Conservation (phyloP, 1,140 invertebrate genomes). For the Mylabris phalerata region DNA sequence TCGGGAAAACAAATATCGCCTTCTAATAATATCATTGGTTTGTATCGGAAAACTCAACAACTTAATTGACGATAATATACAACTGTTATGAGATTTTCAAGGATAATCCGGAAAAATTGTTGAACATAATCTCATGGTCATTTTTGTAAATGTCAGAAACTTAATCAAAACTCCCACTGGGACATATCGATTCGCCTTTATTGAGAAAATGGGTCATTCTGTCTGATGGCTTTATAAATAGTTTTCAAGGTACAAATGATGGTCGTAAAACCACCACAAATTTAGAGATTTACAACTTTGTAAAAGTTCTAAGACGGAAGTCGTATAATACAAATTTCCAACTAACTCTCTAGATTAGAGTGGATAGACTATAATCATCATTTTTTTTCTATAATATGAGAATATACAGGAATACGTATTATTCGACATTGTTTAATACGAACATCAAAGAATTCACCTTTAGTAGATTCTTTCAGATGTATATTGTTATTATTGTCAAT, state of each 20-base stretch:
- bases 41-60: no score
- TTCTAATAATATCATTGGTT: conserved; percentile 2
- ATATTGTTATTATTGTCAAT: conserved; percentile 42
- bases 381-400: conserved; percentile 11
- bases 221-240: conserved; percentile 19
- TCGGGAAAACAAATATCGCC: conserved; percentile 2
- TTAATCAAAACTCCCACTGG: neutral
- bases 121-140: neutral
- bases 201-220: conserved; percentile 24
- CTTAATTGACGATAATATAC: no score
- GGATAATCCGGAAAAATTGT: conserved; percentile 1
- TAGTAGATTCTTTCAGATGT: conserved; percentile 34
- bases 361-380: conserved; percentile 5
- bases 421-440: conserved; percentile 24
- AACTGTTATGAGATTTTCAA: neutral
- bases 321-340: no score
- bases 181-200: conserved; percentile 22
- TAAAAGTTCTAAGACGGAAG: no score
- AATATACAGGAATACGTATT: neutral
- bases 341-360: no score
- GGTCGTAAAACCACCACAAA: conserved; percentile 5
- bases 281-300: conserved; percentile 19
- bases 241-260: conserved; percentile 21
- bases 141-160: conserved; percentile 5
- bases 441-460: conserved; percentile 35